Evolutionary conservation across 1,140 invertebrate species (phyloP), one percentile per base, ranked within the genome.

Genomic region (Hesperophylax magnus): DNA sequence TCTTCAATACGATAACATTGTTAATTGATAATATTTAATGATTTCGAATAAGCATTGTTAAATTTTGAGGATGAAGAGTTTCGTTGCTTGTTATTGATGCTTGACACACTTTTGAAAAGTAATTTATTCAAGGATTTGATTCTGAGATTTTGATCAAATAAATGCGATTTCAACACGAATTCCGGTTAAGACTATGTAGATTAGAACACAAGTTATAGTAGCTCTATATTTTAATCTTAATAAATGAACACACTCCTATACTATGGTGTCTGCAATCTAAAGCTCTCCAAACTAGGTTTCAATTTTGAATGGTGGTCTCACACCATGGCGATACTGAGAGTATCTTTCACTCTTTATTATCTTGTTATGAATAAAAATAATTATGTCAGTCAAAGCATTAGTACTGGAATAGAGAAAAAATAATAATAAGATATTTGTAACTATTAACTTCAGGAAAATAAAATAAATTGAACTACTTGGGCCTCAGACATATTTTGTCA

Each of bases 1-100:
- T 65, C 63, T 65, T 15, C 17, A n/a, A 22, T 17, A 27, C 3
- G 63, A 65, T 65, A 65, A 31, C 63, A 27, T 65, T 65, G 63
- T 65, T 65, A 65, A 65, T 65, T 65, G 63, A 65, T 65, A 27
- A 17, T n/a, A 47, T 27, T 22, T 65, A 65, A 65, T 65, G 22
- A 31, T 27, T 65, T 65, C 11, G 27, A 34, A 39, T 65, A 27
- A 65, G 63, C 63, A 27, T 65, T 65, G 63, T 65, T 65, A 11
- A 17, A 14, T n/a, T 31, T 11, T 17, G 63, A 65, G 27, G 27
- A 65, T 27, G 58, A 24, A 22, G 27, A 65, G 22, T 65, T 65
- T 65, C 22, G 27, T n/a, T 65, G 17, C 9, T 65, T 31, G 27
- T 31, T 11, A 27, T 61, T 61, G 63, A 65, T n/a, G 27, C 17